Percentiles rank a stretch among this genome's conserved stretches.
Evolutionary conservation across 92 coral and sea anemone species (phyloP).

Genomic region (Epizoanthus rinbou): DNA sequence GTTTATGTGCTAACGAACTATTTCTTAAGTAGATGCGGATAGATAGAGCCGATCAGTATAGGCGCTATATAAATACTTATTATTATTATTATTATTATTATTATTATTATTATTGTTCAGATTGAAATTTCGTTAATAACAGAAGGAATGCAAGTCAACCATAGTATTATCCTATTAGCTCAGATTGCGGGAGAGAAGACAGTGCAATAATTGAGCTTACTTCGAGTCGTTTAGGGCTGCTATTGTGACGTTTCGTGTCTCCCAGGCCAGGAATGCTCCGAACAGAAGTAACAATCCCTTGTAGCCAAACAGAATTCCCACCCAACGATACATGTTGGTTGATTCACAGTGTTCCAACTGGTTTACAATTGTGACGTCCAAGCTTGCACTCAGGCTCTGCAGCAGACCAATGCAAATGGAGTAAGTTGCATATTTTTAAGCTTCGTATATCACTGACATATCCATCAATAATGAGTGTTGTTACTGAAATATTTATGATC

Average conservation of each 20-base stretch:
- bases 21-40: no score
- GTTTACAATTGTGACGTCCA: conserved; percentile 60
- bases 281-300: conserved; percentile 84
- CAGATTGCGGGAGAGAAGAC: no score
- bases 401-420: not conserved
- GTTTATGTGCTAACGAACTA: no score
- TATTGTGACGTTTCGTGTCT: conserved; percentile 93
- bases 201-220: conserved; percentile 40
- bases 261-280: conserved; percentile 97
- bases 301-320: conserved; percentile 78
- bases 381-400: conserved; percentile 46
- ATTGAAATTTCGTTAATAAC: no score
- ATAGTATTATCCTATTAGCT: no score
- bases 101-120: no score
- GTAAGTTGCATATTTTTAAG: not conserved
- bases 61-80: no score
- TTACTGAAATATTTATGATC: no score
- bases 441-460: not conserved
- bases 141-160: no score
- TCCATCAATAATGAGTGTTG: no score
- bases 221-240: conserved; percentile 92
- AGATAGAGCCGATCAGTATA: no score
- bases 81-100: no score
- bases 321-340: conserved; percentile 72
- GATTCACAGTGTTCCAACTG: conserved; percentile 84